Evolutionary conservation across 2,888 invertebrate genomes (phyloP), one percentile per base, ranked within the genome.

Genomic region (Asteroscopus sphinx): DNA sequence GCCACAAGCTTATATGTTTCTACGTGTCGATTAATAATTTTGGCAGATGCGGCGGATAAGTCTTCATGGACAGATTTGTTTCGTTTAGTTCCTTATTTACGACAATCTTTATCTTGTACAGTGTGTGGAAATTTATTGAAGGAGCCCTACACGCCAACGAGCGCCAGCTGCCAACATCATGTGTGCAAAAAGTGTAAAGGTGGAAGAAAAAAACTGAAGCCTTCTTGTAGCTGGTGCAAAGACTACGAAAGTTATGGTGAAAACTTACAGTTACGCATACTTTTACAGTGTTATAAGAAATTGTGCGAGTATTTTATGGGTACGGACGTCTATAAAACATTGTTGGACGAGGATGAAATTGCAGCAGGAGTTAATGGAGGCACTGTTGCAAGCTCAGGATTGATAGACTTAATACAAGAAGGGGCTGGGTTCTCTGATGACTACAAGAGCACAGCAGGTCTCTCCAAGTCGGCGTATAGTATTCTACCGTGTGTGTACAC

Each of bases 221-320:
- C 98, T 0, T 96, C 96, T 0, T 98, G 98, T 87, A 95, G 96
- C 73, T 97, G 97, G 96, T 98, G 98, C 88, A 97, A 97, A 87
- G 97, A 98, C 81, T 97, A 97, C 80, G 96, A 96, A 33, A 96
- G 96, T 66, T 98, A 98, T 87, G 95, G 95, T 48, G 98, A 98
- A 87, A 98, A 98, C 88, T 96, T 96, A 65, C 96, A 97, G 76
- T 92, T 98, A 78, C 95, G 97, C 48, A 96, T 97, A 77, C 94
- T 98, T 37, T 90, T 98, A 56, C 97, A 97, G 87, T 98, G 98
- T 91, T 98, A 98, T 85, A 97, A 97, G 89, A 97, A 97, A 82
- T 95, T 98, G 63, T 98, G 98, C 93, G 96, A 96, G 82, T 97
- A 97, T 89, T 95, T 98, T 78, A 96, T 96, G 77, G 96, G 95